Evolutionary conservation across 2,113 vertebrate genomes (phyloP), one percentile per base, ranked within the genome.

Genomic region (Podarcis cretensis): DNA sequence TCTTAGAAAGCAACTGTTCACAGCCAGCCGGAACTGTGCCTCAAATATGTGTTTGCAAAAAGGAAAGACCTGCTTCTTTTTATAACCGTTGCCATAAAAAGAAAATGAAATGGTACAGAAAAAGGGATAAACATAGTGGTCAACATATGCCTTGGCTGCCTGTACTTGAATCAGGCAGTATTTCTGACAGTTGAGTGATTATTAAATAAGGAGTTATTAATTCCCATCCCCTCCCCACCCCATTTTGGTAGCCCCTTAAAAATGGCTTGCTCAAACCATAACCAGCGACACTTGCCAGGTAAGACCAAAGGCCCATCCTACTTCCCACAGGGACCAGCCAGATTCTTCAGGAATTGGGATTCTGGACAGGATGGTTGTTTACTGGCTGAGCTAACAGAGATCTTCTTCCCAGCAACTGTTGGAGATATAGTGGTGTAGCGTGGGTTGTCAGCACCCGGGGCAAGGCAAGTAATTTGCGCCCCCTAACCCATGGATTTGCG

Each of bases 21-120:
- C 0, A n/a, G 78, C 1, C 91, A 84, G 85, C 73, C 35, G 16
- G 48, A 76, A n/a, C 88, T 63, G 0, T 6, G 76, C 74, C 37
- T 25, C 48, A 74, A 63, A 78, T 32, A 80, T 81, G n/a, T 7
- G 91, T 86, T 89, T 85, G 81, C 54, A 90, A 35, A 54, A 92
- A 85, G 78, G 89, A 71, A 91, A 77, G 21, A 77, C 1, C 35
- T 84, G 84, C 30, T 92, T 75, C 54, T 27, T 77, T 4, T 30
- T 35, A 23, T n/a, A 78, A 69, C 69, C 7, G 3, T 65, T 35
- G 81, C 87, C 54, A n/a, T 40, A 65, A 8, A 27, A 0, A 6
- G 16, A 30, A 18, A 69, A 37, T 63, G 10, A 71, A 57, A 78
- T 2, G 37, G 0, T 48, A 78, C n/a, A 68, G 87, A 81, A 87